phyloP scores from a whole-genome alignment of 2,888 invertebrate genomes.

The Hemicrepidius hirtus region DNA sequence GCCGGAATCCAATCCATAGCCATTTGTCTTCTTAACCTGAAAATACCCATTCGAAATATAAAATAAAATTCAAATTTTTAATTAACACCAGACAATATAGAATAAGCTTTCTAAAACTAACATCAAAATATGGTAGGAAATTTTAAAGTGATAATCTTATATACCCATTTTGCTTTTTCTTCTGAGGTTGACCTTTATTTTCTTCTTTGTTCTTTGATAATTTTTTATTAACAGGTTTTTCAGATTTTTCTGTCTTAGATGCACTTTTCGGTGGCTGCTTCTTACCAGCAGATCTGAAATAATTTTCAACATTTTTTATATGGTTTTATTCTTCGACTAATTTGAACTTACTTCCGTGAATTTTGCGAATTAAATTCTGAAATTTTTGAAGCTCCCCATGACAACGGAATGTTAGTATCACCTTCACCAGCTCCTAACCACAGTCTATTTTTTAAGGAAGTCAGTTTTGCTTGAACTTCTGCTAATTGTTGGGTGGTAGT shows the following conservation, averaged over 20 bases:
- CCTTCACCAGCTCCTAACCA: slow-evolving; percentile 79
- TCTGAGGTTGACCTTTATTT: slow-evolving; percentile 57
- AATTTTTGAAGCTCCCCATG: slow-evolving; percentile 75
- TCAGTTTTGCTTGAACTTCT: slow-evolving; percentile 81
- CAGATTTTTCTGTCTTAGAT: slow-evolving; percentile 57
- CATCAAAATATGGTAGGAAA: slow-evolving; percentile 48
- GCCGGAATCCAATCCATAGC: slow-evolving; percentile 53
- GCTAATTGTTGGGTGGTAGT: slow-evolving; percentile 70
- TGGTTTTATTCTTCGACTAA: neutral
- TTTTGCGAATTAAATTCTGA: slow-evolving; percentile 36
- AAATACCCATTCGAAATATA: slow-evolving; percentile 20
- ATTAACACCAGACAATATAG: neutral
- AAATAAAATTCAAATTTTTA: neutral
- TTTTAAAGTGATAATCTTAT: slow-evolving; percentile 63
- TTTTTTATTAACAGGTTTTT: slow-evolving; percentile 59
- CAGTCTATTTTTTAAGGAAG: slow-evolving; percentile 81
- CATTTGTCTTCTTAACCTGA: slow-evolving; percentile 54
- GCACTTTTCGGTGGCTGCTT: slow-evolving; percentile 48
- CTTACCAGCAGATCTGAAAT: slow-evolving; percentile 23
- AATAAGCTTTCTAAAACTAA: slow-evolving; percentile 28
- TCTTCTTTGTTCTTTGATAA: slow-evolving; percentile 47
- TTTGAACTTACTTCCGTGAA: slow-evolving; percentile 14
- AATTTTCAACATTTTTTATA: neutral
- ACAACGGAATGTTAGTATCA: slow-evolving; percentile 73
- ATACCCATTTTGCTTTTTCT: slow-evolving; percentile 65